Evolutionary conservation across 2,888 invertebrate species (phyloP).

Genomic region (Ennomos quercinarius): DNA sequence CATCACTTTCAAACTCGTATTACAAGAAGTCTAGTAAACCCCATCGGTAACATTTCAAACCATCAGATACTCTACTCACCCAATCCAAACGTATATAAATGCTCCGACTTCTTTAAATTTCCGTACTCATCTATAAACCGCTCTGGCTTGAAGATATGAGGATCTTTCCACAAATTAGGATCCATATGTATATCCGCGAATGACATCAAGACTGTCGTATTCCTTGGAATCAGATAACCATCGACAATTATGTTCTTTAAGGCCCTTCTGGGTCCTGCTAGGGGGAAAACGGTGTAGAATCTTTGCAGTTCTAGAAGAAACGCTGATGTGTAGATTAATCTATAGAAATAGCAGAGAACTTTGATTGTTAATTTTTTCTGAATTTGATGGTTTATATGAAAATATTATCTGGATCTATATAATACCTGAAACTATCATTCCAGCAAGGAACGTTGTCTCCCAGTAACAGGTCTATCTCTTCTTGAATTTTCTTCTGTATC

Average conservation of each 20-base stretch:
- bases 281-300: constrained; percentile 66
- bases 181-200: constrained; percentile 66
- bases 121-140: constrained; percentile 75
- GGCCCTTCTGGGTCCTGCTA: constrained; percentile 63
- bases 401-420: too few species aligned
- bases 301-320: constrained; percentile 73
- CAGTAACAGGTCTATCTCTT: constrained; percentile 79
- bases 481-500: constrained; percentile 77
- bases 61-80: constrained; percentile 61
- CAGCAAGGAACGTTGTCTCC: constrained; percentile 51
- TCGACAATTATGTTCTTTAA: constrained; percentile 39
- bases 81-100: constrained; percentile 84
- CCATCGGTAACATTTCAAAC: too few species aligned
- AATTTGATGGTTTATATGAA: too few species aligned
- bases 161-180: constrained; percentile 72
- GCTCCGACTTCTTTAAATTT: constrained; percentile 64
- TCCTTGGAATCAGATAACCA: constrained; percentile 49
- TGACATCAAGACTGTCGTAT: constrained; percentile 69
- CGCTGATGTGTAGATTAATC: constrained; percentile 65
- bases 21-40: too few species aligned
- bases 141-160: constrained; percentile 74
- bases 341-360: constrained; percentile 4
- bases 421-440: constrained; percentile 27
- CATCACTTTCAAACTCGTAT: too few species aligned
- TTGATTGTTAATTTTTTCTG: too few species aligned